Evolutionary conservation across 2,888 invertebrate genomes (phyloP), one percentile per base, ranked within the genome.

Genomic region (Drosophila multiciliata): DNA sequence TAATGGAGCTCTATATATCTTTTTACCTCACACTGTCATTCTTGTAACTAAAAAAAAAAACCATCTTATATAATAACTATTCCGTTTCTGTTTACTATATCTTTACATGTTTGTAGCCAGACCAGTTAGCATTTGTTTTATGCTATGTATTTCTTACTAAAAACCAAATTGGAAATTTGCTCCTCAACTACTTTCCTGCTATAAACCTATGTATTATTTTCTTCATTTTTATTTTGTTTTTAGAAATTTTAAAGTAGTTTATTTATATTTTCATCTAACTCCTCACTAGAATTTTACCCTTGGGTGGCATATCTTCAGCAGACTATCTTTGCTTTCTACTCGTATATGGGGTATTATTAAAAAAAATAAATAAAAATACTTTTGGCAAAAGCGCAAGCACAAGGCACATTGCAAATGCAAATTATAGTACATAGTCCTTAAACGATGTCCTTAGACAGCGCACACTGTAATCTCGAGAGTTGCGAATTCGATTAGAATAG

Each of bases 81-180:
- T 32, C 35, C 45, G 61, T 62, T 53, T 55, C 65, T 58, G 11
- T 69, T 48, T 40, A 58, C 36, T 33, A 29, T 63, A 55, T 63
- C 60, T 67, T 61, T 52, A 23, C 63, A 38, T 77, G 60, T 75
- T 75, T 74, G 72, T 87, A 78, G 78, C 81, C 69, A 75, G 87
- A 89, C 91, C 91, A 92, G 91, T 92, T 91, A 92, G 92, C 91
- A 89, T 92, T 91, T 86, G 79, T 73, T 79, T 70, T 79, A 74
- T 90, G 89, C 87, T 87, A 83, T 77, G 81, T 80, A 57, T 54
- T 59, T 72, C 73, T 1, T 65, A 73, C 66, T 73, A 60, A 73
- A 72, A 38, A 15, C 29, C 32, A 52, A 2, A 52, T 62, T 48
- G 54, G 26, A 29, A 50, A 58, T 36, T 36, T 58, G 49, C 26